Evolutionary conservation across 2,113 vertebrate species (phyloP), one percentile per base, ranked within the genome.

Genomic region (Calidris pygmaea): DNA sequence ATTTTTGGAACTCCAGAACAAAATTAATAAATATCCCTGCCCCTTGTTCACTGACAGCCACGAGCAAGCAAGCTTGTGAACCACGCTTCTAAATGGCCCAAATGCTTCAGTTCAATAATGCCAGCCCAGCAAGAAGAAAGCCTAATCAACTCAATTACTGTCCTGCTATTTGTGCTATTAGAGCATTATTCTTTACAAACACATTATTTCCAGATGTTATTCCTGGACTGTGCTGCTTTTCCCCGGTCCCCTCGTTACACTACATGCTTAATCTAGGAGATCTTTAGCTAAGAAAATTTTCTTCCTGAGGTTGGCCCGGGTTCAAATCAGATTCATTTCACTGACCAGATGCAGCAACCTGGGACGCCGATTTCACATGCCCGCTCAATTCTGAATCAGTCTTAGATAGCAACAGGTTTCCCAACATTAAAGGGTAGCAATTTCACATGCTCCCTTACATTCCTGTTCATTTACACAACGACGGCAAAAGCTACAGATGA

Each of bases 281-380:
- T 60, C 70, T 56, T 26, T 12, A 82, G 27, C 77, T 76, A 43
- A 79, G 35, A 81, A 88, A 82, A 47, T 43, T 18, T 71, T 85
- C 68, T 84, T 53, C 26, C 30, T 0, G 0, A 60, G 81, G 30
- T 32, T 93, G 84, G 86, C 84, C 66, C 4, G 0, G 27, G 23
- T 56, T 79, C 91, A 81, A 70, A 85, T 23, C 45, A 8, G 92
- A 89, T 89, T 39, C 34, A 53, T 95, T 84, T 83, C 83, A 13
- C 48, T 76, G 93, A 90, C 90, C 95, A 96, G 68, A 94, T 67
- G 89, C 76, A 63, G 52, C 41, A 85, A 76, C 73, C 66, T 53
- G 80, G 41, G 81, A 58, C 10, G 6, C 70, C 8, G 58, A 93
- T 89, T 95, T 89, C 89, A 79, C 83, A 82, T 0, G 5, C 62